Evolutionary conservation across 2,113 vertebrate species (phyloP).

Genomic region (Nestor notabilis): DNA sequence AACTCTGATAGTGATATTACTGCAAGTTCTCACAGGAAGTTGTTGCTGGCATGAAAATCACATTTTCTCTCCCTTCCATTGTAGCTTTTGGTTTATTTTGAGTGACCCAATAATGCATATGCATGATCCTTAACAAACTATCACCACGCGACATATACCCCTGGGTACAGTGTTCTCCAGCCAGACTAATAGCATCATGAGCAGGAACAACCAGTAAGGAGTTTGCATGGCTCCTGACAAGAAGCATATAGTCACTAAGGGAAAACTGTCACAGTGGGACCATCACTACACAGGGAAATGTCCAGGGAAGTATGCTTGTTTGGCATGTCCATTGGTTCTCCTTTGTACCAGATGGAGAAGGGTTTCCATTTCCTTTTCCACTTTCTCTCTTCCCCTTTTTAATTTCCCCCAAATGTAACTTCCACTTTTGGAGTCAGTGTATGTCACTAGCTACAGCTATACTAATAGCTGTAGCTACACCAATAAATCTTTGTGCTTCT

Average conservation of each 20-base stretch:
- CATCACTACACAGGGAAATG: not conserved
- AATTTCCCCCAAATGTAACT: not conserved
- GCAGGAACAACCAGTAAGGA: not conserved
- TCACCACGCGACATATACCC: not conserved
- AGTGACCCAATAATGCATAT: fast-evolving
- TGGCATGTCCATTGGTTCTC: not conserved
- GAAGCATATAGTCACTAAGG: not conserved
- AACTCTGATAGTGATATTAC: not conserved
- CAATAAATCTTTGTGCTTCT: not conserved
- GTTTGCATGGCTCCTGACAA: not conserved
- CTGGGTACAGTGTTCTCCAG: not conserved
- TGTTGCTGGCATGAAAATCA: not conserved
- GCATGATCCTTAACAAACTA: not conserved
- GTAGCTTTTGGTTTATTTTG: not conserved
- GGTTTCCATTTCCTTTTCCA: not conserved
- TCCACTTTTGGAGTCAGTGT: not conserved
- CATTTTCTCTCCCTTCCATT: not conserved
- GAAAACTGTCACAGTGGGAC: not conserved
- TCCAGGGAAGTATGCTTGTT: not conserved
- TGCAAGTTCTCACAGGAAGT: not conserved
- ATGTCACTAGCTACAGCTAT: not conserved
- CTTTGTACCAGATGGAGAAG: not conserved
- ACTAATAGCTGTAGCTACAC: too few species aligned
- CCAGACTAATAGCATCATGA: not conserved
- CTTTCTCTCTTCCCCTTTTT: not conserved